Evolutionary conservation across 2,113 vertebrate species (phyloP), one percentile per base, ranked within the genome.

Genomic region (Stegastes partitus): DNA sequence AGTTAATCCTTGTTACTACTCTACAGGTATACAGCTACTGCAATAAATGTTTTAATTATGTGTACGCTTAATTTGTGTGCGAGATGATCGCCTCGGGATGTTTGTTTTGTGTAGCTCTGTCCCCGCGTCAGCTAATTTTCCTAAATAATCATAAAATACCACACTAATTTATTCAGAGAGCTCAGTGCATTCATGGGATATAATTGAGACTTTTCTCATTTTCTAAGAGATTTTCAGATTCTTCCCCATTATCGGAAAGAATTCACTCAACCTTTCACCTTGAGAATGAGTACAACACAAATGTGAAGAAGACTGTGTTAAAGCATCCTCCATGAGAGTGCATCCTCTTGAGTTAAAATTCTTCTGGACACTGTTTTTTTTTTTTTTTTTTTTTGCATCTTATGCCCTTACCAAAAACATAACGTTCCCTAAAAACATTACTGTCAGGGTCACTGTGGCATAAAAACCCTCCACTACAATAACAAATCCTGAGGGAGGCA

Each of bases 11-110:
- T 98, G 96, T 98, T 97, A 96, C 95, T 96, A 97, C 96, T 98
- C 96, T 98, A 97, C 96, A 97, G 95, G 96, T 97, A 98, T 95
- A 95, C 94, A 95, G 97, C 97, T 98, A 96, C 95, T 98, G 97
- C 97, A 99, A 99, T 99, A 99, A 99, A 99, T 97, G 96, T 98
- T 99, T 97, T 96, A 94, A 97, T 96, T 96, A 96, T 87, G 89
- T 92, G 84, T 92, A 93, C 90, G 92, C 91, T 91, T 95, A 57
- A 75, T 84, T 75, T 87, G 83, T 89, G 68, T 83, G 15, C 70
- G 71, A 19, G 68, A 83, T 70, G 21, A 37, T 82, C 59, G 15
- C 51, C 57, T 68, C 28, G 19, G 54, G 31, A 76, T 74, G 47
- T 83, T 39, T 78, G 26, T 79, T 83, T 68, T 84, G 15, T 78